Conservation (phyloP, 2,797 vertebrate genomes). For the Phoeniculus purpureus region DNA sequence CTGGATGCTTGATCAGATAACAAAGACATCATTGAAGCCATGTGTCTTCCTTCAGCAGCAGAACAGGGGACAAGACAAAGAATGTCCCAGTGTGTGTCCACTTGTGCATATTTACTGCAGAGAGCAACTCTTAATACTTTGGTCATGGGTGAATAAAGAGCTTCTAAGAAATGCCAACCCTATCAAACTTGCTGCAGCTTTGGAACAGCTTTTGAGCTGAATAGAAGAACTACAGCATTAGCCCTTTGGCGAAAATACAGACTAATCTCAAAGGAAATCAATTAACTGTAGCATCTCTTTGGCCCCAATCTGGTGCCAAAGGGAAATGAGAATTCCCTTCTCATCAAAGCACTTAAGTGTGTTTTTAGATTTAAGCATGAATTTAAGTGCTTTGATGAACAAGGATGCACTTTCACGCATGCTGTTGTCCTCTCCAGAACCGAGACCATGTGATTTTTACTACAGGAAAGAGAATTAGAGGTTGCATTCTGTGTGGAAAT, state of each 20-base stretch:
- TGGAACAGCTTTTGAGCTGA: constrained; percentile 9
- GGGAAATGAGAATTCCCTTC: no score
- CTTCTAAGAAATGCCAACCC: constrained; percentile 72
- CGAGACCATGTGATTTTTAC: background rate
- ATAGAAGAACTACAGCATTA: constrained; percentile 30
- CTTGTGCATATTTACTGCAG: constrained; percentile 61
- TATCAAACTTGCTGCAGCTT: constrained; percentile 50
- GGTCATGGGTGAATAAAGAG: constrained; percentile 75
- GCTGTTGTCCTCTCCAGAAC: background rate
- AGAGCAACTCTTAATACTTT: constrained; percentile 42
- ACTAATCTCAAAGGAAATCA: constrained; percentile 49
- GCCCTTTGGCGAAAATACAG: background rate
- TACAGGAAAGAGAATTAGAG: background rate
- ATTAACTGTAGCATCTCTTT: constrained; percentile 48
- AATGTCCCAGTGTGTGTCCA: constrained; percentile 67
- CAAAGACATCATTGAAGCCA: constrained; percentile 80
- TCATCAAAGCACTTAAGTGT: constrained; percentile 36
- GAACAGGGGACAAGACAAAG: constrained; percentile 67
- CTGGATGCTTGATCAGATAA: constrained; percentile 88
- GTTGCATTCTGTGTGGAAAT: background rate
- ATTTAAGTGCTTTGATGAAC: constrained; percentile 13
- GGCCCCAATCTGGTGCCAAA: background rate
- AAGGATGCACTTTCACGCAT: constrained; percentile 24
- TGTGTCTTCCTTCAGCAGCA: constrained; percentile 73
- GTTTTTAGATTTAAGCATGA: constrained; percentile 33